Conservation (phyloP, 2,888 invertebrate species). For the Scaptomyza reducta region DNA sequence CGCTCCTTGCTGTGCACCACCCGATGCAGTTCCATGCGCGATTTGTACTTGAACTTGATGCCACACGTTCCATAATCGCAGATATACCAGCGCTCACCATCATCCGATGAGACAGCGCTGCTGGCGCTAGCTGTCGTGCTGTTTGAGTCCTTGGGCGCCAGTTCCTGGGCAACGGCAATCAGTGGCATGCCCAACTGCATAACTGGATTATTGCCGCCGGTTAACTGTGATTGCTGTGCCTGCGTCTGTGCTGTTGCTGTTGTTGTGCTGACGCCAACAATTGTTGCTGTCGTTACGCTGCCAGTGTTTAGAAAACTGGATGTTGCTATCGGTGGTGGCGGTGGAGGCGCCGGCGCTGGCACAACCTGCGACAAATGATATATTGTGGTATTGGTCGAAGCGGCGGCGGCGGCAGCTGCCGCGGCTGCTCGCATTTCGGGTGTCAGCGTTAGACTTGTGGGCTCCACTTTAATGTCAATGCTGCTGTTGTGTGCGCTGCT, state of each 20-base stretch:
- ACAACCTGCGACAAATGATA: slow-evolving; percentile 79
- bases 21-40: slow-evolving; percentile 80
- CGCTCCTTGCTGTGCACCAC: slow-evolving; percentile 82
- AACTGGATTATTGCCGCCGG: slow-evolving; percentile 14
- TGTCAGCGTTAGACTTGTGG: slow-evolving; percentile 47
- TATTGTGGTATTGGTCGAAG: slow-evolving; percentile 59
- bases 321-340: slow-evolving; percentile 55
- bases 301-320: slow-evolving; percentile 43
- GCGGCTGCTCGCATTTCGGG: slow-evolving; percentile 59
- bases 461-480: slow-evolving; percentile 80
- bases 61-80: slow-evolving; percentile 80
- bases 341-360: slow-evolving; percentile 61
- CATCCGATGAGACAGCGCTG: slow-evolving; percentile 81
- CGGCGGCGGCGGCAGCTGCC: slow-evolving; percentile 40
- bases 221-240: slow-evolving; percentile 23
- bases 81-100: slow-evolving; percentile 81
- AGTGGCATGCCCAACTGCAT: slow-evolving; percentile 53
- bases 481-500: slow-evolving; percentile 47
- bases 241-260: neutral
- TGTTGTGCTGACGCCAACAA: slow-evolving; percentile 42
- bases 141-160: slow-evolving; percentile 77
- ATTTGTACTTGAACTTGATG: slow-evolving; percentile 81
- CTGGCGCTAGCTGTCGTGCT: slow-evolving; percentile 82
- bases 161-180: slow-evolving; percentile 44
- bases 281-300: slow-evolving; percentile 18